Base-by-base conservation (phyloP, 2,113 vertebrate genomes). In the Furnarius figulus region DNA sequence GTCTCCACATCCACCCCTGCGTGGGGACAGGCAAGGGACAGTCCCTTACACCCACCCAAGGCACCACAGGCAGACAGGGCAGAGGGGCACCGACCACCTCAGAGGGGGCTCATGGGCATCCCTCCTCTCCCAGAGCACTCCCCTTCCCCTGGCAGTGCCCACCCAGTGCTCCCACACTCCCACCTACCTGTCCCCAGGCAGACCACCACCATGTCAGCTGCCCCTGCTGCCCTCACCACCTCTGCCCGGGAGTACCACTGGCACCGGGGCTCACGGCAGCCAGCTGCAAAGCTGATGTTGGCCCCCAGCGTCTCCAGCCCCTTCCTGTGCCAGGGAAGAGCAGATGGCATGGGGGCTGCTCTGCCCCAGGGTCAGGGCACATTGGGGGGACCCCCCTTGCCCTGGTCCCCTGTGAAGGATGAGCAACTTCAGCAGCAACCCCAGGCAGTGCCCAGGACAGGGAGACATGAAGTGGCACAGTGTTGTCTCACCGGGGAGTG, bases 151-250 rank as follows among this genome's bases (percentile, higher is more conserved):
- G 62, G 28, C 28, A 2, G 2, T 72, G 58, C 62, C 72, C 52
- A 49, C 53, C 19, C 52, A 35, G 80, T 1, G 1, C 42, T 77
- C 35, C 16, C 53, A 56, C 95, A 1, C 39, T 84, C 33, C 21
- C 53, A 56, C 95, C 56, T 96, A 97, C 97, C 97, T 61, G 97
- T 97, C 9, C 97, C 97, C 72, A 98, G 89, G 75, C 97, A 98
- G 82, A 97, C 92, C 52, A 97, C 76, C 44, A 97, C 95, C 27
- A 97, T 2, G 0, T 97, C 93, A 0, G 97, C 97, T 3, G 58
- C 49, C 31, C 42, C 27, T 3, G 33, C 95, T 1, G 30, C 95
- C 3, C 6, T 31, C 62, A 66, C 68, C 87, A 97, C 95, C 78
- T 97, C 94, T 0, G 14, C 31, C 44, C 11, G 73, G 0, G 47